Evolutionary conservation across 1,140 invertebrate genomes (phyloP).

Genomic region (Drosophila nigrodunni): DNA sequence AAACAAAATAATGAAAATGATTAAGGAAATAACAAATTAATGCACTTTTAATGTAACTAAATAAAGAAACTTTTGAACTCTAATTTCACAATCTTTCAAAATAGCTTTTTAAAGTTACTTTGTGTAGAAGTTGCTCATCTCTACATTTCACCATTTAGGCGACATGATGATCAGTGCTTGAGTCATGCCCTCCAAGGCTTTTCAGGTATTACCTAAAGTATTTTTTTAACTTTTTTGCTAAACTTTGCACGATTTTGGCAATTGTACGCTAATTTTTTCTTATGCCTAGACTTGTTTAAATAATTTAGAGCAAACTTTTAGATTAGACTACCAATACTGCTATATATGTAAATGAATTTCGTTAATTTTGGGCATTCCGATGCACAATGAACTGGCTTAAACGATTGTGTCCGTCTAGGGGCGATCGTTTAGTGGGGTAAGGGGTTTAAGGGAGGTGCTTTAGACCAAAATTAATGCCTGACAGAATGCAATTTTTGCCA

Average conservation of each 20-base stretch:
- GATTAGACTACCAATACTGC: neutral
- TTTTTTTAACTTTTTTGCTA: too few species aligned
- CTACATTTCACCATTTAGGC: too few species aligned
- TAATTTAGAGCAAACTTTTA: neutral
- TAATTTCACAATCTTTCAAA: too few species aligned
- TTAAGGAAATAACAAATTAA: too few species aligned
- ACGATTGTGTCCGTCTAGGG: neutral
- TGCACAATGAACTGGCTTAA: constrained; percentile 16
- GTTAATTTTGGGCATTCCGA: constrained; percentile 30
- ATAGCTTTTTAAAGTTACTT: too few species aligned
- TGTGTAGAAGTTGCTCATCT: too few species aligned
- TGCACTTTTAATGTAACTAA: too few species aligned
- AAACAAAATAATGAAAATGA: too few species aligned
- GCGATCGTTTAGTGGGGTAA: neutral
- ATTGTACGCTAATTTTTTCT: neutral
- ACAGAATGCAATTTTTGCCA: constrained; percentile 67
- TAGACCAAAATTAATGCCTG: constrained; percentile 57
- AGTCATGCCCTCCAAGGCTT: too few species aligned
- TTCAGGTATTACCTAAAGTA: too few species aligned
- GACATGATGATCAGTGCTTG: too few species aligned
- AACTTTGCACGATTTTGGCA: neutral
- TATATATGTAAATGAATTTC: neutral
- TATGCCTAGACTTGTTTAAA: neutral
- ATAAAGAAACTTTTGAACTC: too few species aligned
- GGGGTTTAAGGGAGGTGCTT: neutral